A percentile compares a stretch with the other conserved stretches of the same genome.
These are phyloP conservation scores for Melanotaenia boesemani DNA, from an alignment of 2,797 vertebrate species.

Conservation along the genomic window DNA sequence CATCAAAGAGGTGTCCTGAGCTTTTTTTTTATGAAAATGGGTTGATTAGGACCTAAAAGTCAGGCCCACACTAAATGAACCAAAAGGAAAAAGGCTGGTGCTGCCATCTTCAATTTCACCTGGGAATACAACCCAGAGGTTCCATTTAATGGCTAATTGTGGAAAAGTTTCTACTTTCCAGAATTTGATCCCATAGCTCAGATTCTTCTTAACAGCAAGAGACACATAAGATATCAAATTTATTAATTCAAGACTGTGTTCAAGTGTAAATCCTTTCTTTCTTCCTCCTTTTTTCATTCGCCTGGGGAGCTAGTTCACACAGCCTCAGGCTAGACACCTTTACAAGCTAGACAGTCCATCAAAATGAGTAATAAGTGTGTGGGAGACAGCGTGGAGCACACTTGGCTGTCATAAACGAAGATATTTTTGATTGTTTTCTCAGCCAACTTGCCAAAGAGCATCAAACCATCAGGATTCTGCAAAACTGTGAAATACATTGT, in stretches of 20 bases:
- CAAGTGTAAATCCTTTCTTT: conserved; percentile 5
- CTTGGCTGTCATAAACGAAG: conserved; percentile 13
- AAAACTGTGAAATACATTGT: neutral
- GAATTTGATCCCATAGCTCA: neutral
- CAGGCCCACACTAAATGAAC: conserved; percentile 12
- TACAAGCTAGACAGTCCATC: conserved; percentile 26
- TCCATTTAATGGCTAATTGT: conserved; percentile 10
- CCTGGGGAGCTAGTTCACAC: conserved; percentile 18
- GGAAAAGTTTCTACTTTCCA: conserved; percentile 17
- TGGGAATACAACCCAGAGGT: neutral
- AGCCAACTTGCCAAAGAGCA: neutral
- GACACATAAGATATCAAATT: conserved; percentile 4
- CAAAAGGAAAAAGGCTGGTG: conserved; percentile 8
- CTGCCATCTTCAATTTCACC: conserved; percentile 6
- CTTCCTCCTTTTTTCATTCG: conserved; percentile 10
- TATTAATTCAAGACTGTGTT: neutral
- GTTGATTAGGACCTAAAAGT: conserved; percentile 46
- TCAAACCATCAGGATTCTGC: neutral
- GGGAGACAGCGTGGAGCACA: neutral
- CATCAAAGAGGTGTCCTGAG: conserved; percentile 40
- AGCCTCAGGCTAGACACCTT: conserved; percentile 29
- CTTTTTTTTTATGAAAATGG: conserved; percentile 50
- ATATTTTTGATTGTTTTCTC: conserved; percentile 5
- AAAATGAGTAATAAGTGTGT: conserved; percentile 40
- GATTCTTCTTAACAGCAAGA: neutral